Evolutionary conservation across 2,797 vertebrate genomes (phyloP).

Genomic region (Cichlasoma orientale): DNA sequence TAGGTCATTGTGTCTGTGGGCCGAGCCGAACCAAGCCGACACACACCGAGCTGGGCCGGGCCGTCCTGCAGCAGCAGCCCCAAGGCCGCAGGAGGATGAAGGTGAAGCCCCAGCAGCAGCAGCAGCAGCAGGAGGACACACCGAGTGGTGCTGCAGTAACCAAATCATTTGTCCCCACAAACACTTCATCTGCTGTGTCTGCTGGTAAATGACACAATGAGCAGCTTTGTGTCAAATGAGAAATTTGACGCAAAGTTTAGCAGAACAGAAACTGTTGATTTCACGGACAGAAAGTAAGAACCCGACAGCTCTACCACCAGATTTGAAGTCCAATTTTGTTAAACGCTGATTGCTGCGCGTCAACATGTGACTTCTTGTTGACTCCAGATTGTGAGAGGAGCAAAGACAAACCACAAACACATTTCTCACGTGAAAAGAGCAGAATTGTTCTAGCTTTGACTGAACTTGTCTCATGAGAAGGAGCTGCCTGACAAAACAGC

Average conservation of each 20-base stretch:
- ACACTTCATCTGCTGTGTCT: neutral
- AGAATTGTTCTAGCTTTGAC: no score
- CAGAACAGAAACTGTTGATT: neutral
- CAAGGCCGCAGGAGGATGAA: constrained; percentile 44
- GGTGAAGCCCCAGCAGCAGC: constrained; percentile 27
- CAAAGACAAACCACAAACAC: no score
- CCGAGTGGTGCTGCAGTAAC: neutral
- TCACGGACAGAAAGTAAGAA: neutral
- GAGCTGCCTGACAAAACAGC: neutral
- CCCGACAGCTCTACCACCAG: neutral
- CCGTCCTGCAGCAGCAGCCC: constrained; percentile 39
- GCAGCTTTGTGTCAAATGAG: neutral
- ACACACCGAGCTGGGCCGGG: constrained; percentile 24
- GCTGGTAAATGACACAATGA: neutral
- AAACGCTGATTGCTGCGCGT: no score
- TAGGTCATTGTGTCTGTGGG: constrained; percentile 76
- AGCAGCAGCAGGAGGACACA: neutral
- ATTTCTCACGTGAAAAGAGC: no score
- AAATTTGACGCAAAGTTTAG: neutral
- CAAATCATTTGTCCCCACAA: neutral
- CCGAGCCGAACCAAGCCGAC: constrained; percentile 52
- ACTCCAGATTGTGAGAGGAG: no score
- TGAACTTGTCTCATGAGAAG: neutral
- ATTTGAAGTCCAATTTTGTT: neutral
- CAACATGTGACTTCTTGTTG: no score